Evolutionary conservation across 2,888 invertebrate species (phyloP), one percentile per base, ranked within the genome.

Genomic region (Pseudococcus viburni): DNA sequence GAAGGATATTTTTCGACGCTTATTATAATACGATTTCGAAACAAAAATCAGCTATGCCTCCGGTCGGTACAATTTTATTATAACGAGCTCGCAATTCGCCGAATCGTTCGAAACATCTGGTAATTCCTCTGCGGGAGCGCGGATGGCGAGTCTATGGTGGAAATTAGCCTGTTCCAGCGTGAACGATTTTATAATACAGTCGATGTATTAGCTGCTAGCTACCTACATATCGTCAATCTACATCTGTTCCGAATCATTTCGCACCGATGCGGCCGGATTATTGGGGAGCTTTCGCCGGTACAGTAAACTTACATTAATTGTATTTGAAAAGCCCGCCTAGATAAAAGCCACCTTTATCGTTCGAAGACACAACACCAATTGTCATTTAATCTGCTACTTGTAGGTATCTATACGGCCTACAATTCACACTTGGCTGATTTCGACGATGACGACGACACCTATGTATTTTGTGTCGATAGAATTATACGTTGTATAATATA

Each of bases 181-280:
- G 68, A 73, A 73, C 68, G 68, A 73, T 73, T 73, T 73, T 33
- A 59, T 59, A 73, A 73, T 73, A 33, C 26, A 26, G 68, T 73
- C 33, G 3, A n/a, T 33, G 26, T 33, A 73, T n/a, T 26, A 73
- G 26, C 26, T 33, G 26, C 26, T 33, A 33, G 26, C 26, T 33
- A 33, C 26, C 26, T 2, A 33, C 26, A 33, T 73, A 73, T 22
- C 68, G 68, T 73, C 68, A 73, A 73, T 33, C 68, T 73, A 73
- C 68, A 73, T 73, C 68, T 73, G 68, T 73, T 73, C 68, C 68
- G 33, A 73, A 73, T 73, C 68, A 73, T 73, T 73, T 73, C 68
- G 68, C 68, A 33, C 15, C 68, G 68, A 73, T 73, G 68, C 33
- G 9, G 33, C 33, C 22, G 33, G 68, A 73, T 73, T 73, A 73